Evolutionary conservation across 2,113 vertebrate genomes (phyloP).

Genomic region (Hystrix brachyura): DNA sequence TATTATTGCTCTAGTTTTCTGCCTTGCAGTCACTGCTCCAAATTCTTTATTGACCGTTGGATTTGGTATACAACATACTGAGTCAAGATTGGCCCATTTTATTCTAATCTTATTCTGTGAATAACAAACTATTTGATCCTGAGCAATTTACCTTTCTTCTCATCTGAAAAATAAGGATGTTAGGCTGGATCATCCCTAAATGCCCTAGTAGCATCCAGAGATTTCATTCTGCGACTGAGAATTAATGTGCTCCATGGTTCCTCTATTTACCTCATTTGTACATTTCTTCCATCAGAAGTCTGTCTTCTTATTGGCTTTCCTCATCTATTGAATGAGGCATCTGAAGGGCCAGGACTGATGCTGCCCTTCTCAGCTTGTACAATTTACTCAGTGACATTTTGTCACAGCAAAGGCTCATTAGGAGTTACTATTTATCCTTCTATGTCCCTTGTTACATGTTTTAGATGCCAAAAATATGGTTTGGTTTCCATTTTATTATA

Average conservation of each 20-base stretch:
- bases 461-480: neutral
- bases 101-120: conserved; percentile 20
- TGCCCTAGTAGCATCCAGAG: neutral
- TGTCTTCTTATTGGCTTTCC: neutral
- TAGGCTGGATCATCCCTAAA: neutral
- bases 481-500: neutral
- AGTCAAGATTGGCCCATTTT: neutral
- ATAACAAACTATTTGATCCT: conserved; percentile 53
- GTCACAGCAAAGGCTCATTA: neutral
- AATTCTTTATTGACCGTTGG: conserved; percentile 53
- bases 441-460: neutral
- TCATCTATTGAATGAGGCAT: neutral
- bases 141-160: conserved; percentile 51
- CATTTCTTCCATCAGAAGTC: conserved; percentile 8
- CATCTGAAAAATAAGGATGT: conserved; percentile 17
- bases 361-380: neutral
- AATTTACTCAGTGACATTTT: neutral
- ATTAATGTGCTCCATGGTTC: neutral
- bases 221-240: neutral
- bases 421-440: neutral
- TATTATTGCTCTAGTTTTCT: conserved; percentile 21
- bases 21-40: conserved; percentile 15
- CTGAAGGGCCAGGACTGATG: neutral
- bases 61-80: conserved; percentile 11
- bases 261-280: neutral